Percentiles rank a stretch among this genome's conserved stretches.
These are phyloP conservation scores for Cistogaster globosa DNA, from an alignment of 2,888 invertebrate genomes.

Conservation along the genomic window DNA sequence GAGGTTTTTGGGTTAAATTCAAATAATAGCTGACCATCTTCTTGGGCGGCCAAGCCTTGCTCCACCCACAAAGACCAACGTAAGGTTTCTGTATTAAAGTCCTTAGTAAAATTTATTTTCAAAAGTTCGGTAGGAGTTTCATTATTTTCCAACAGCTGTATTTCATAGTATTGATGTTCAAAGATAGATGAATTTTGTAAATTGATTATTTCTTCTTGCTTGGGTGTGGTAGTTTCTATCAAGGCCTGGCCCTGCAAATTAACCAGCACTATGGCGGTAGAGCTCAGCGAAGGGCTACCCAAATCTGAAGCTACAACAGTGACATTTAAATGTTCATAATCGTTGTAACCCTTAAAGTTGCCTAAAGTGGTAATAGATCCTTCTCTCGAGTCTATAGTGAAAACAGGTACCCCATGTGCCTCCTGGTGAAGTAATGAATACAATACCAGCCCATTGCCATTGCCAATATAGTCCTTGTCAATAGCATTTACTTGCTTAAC, in stretches of 20 bases:
- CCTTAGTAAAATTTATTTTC: conserved; percentile 89
- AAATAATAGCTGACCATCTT: conserved; percentile 84
- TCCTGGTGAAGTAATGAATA: conserved; percentile 89
- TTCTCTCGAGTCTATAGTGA: conserved; percentile 93
- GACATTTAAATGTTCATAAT: conserved; percentile 86
- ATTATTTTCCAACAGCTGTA: conserved; percentile 92
- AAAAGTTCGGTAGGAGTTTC: conserved; percentile 89
- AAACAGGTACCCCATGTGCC: conserved; percentile 85
- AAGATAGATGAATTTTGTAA: conserved; percentile 83
- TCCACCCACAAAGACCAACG: conserved; percentile 87
- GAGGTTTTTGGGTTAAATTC: conserved; percentile 90
- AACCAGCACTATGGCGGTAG: conserved; percentile 89
- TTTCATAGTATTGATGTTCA: conserved; percentile 89
- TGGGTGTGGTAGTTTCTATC: conserved; percentile 73
- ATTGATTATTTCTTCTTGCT: conserved; percentile 83
- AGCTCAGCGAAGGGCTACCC: conserved; percentile 91
- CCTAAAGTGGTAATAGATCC: conserved; percentile 91
- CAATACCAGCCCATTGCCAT: conserved; percentile 93
- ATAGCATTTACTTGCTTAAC: conserved; percentile 91
- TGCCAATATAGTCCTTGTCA: conserved; percentile 92
- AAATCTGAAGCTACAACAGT: conserved; percentile 93
- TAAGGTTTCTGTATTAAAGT: conserved; percentile 86
- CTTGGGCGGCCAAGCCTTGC: conserved; percentile 82
- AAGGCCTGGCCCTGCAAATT: conserved; percentile 84
- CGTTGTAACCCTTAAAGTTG: conserved; percentile 83